phyloP scores from a whole-genome alignment of 2,113 vertebrate genomes.

The Patagioenas fasciata region DNA sequence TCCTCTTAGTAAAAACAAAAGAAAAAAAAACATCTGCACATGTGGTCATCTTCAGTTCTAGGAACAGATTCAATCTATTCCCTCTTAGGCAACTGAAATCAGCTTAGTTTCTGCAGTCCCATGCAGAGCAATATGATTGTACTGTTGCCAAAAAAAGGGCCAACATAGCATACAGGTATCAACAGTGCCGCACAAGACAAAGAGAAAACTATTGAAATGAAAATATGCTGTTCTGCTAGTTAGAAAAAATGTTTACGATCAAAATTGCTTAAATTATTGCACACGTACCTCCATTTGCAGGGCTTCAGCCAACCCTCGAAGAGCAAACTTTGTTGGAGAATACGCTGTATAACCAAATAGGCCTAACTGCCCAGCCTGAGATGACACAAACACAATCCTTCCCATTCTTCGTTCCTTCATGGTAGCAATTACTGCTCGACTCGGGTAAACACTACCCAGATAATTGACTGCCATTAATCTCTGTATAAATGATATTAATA shows the following conservation, averaged over 20 bases:
- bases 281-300: conserved; percentile 95
- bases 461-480: conserved; percentile 95
- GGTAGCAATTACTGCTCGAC: conserved; percentile 89
- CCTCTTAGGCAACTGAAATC: background rate
- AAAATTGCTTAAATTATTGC: background rate
- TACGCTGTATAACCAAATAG: conserved; percentile 94
- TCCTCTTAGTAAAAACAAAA: background rate
- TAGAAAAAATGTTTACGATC: background rate
- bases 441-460: conserved; percentile 94
- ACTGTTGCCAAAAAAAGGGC: background rate
- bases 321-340: conserved; percentile 93
- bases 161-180: background rate
- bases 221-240: background rate
- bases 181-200: background rate
- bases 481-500: conserved; percentile 66
- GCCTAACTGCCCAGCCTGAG: conserved; percentile 93
- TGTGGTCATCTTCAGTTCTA: background rate
- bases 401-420: conserved; percentile 98
- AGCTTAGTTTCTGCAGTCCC: background rate
- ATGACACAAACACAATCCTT: conserved; percentile 93
- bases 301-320: conserved; percentile 92
- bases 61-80: background rate
- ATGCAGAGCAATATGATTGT: background rate
- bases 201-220: background rate
- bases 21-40: background rate